Evolutionary conservation across 2,797 vertebrate species (phyloP).

Genomic region (Centropyge bicolor): DNA sequence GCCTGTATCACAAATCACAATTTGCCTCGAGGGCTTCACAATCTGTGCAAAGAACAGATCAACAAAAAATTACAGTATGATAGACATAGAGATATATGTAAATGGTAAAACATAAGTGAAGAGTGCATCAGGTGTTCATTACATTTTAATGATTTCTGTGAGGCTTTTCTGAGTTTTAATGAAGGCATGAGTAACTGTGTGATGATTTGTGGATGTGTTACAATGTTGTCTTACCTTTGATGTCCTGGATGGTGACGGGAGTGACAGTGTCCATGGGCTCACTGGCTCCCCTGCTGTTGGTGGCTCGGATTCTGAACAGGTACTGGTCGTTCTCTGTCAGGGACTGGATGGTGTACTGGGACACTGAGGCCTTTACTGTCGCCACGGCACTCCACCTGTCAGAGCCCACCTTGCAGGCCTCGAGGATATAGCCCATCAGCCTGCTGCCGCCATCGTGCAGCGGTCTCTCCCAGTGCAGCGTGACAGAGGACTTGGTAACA

Average conservation of each 20-base stretch:
- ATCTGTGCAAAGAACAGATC: no score
- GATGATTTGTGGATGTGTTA: background rate
- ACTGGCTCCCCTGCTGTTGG: conserved; percentile 94
- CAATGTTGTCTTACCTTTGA: conserved; percentile 86
- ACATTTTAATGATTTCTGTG: background rate
- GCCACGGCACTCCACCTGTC: conserved; percentile 94
- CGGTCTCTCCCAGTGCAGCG: conserved; percentile 94
- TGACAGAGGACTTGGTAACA: conserved; percentile 92
- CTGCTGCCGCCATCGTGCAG: conserved; percentile 93
- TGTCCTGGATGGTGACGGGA: conserved; percentile 93
- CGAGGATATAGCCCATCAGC: conserved; percentile 92
- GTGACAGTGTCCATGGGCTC: conserved; percentile 94
- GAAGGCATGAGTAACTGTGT: background rate
- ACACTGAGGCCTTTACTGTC: conserved; percentile 88
- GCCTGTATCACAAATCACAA: background rate
- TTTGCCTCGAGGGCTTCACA: background rate
- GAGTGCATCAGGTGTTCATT: background rate
- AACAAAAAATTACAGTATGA: no score
- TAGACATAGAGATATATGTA: background rate
- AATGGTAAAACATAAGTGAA: background rate
- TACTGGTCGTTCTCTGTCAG: conserved; percentile 97
- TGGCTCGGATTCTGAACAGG: conserved; percentile 94
- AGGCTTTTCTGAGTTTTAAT: background rate
- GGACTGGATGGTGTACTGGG: conserved; percentile 90
- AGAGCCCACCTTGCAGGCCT: conserved; percentile 94